Evolutionary conservation across 1,140 invertebrate genomes (phyloP), one percentile per base, ranked within the genome.

Genomic region (Meloidogyne hapla): DNA sequence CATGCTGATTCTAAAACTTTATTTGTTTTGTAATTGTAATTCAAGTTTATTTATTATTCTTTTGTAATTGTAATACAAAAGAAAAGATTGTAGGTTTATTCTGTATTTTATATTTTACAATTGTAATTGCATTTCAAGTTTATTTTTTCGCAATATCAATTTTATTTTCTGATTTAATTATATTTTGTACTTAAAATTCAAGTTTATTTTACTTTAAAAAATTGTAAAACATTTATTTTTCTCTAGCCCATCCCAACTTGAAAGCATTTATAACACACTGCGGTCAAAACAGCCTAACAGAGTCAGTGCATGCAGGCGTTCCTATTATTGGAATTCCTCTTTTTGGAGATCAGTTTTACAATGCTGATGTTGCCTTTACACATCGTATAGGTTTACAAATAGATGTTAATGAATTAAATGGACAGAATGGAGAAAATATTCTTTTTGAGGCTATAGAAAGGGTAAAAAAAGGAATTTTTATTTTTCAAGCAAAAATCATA

Each of bases 321-420:
- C 92, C 92, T 1, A 90, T 91, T 42, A 83, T 92, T 69, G 90
- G 89, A 38, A 88, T 92, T 69, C 91, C 92, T 0, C 80, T 92
- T 33, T 90, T 91, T 76, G 89, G 88, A 1, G 92, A 93, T 78
- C 91, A 92, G 81, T 82, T 80, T 9, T 87, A 87, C 12, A 91
- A 90, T 82, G 87, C 88, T 6, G 80, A 77, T 25, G 61, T 74
- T 45, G 81, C 83, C 1, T 62, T 74, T 15, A 76, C 76, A 18
- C 63, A 82, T 13, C 85, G 83, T 42, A 80, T 84, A 40, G 88
- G 84, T 12, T 42, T 80, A 5, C 67, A 61, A 9, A 25, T 88
- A 63, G 66, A 82, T 42, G 69, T 84, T 63, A 67, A 74, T 21
- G 76, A 76, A 38, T 62, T 85, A 45, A 80, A 79, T 28, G 76